Percentiles rank a stretch among this genome's conserved stretches.
These are phyloP conservation scores for Drosophila littoralis DNA, from an alignment of 1,140 invertebrate species.

Conservation along the genomic window DNA sequence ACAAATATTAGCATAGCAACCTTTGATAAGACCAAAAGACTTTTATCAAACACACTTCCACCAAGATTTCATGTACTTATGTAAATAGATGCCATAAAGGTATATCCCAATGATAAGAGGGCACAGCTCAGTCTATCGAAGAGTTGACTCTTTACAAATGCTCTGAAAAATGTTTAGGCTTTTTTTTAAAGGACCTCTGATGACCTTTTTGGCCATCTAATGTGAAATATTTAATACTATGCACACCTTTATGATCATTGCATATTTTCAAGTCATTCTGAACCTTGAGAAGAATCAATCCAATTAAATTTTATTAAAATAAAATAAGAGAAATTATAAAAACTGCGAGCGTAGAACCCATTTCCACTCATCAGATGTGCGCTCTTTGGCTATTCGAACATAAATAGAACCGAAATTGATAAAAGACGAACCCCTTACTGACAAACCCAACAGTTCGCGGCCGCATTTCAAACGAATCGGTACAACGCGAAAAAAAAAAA, in stretches of 20 bases:
- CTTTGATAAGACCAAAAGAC: slow-evolving; percentile 19
- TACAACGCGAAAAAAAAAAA: slow-evolving; percentile 12
- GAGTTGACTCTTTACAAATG: background rate
- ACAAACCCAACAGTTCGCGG: slow-evolving; percentile 48
- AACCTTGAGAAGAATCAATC: slow-evolving; percentile 78
- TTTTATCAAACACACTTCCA: background rate
- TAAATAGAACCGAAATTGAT: slow-evolving; percentile 65
- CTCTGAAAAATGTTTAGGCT: slow-evolving; percentile 16
- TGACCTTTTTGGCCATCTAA: slow-evolving; percentile 24
- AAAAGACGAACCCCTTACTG: slow-evolving; percentile 51
- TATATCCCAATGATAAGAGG: slow-evolving; percentile 11
- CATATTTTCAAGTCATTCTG: slow-evolving; percentile 55
- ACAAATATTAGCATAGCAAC: slow-evolving; percentile 1
- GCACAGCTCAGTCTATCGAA: background rate
- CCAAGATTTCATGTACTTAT: slow-evolving; percentile 12
- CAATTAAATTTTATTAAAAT: slow-evolving; percentile 74
- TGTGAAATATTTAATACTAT: slow-evolving; percentile 2
- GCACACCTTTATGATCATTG: slow-evolving; percentile 26
- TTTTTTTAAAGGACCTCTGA: slow-evolving; percentile 12
- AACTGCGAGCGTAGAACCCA: slow-evolving; percentile 27
- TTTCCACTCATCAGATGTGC: slow-evolving; percentile 26
- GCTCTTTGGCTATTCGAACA: slow-evolving; percentile 51
- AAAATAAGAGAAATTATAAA: slow-evolving; percentile 36
- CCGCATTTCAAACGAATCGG: slow-evolving; percentile 54
- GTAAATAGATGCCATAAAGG: slow-evolving; percentile 14